These are phyloP conservation scores for Portevinia maculata DNA, from an alignment of 2,888 invertebrate genomes.

Conservation along the genomic window DNA sequence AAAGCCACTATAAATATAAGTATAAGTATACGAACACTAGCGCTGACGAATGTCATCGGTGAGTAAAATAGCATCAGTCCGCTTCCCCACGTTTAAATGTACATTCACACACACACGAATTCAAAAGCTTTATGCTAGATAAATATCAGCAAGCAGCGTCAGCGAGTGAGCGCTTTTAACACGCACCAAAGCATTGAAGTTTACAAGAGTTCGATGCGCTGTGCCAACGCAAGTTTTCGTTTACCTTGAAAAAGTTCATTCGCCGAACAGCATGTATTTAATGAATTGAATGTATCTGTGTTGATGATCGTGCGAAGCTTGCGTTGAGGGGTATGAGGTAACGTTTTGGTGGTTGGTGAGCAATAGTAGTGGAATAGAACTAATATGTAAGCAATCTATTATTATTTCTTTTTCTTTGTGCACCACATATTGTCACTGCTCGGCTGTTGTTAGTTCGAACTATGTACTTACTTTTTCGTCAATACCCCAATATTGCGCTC, in stretches of 20 bases:
- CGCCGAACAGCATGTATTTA: conserved; percentile 33
- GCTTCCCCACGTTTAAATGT: conserved; percentile 49
- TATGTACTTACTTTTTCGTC: too few species aligned
- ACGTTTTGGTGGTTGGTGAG: conserved; percentile 23
- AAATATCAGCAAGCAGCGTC: conserved; percentile 52
- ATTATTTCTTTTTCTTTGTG: conserved; percentile 13
- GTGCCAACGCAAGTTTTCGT: conserved; percentile 62
- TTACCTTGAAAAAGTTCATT: conserved; percentile 74
- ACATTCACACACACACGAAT: conserved; percentile 29
- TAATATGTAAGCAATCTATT: conserved; percentile 5
- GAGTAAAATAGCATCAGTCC: conserved; percentile 57
- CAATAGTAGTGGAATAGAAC: conserved; percentile 42
- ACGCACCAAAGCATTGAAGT: conserved; percentile 70
- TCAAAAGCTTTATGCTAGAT: conserved; percentile 46
- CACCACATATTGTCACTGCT: not conserved
- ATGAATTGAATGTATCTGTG: conserved; percentile 49
- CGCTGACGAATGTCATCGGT: conserved; percentile 40
- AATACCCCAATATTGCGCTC: too few species aligned
- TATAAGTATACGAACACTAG: too few species aligned
- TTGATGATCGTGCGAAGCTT: conserved; percentile 46
- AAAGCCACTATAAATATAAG: too few species aligned
- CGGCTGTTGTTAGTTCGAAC: not conserved
- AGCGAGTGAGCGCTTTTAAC: conserved; percentile 53
- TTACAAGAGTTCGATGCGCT: conserved; percentile 74
- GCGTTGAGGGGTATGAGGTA: conserved; percentile 7